phyloP scores from a whole-genome alignment of 1,140 invertebrate genomes.

The Wasmannia auropunctata region DNA sequence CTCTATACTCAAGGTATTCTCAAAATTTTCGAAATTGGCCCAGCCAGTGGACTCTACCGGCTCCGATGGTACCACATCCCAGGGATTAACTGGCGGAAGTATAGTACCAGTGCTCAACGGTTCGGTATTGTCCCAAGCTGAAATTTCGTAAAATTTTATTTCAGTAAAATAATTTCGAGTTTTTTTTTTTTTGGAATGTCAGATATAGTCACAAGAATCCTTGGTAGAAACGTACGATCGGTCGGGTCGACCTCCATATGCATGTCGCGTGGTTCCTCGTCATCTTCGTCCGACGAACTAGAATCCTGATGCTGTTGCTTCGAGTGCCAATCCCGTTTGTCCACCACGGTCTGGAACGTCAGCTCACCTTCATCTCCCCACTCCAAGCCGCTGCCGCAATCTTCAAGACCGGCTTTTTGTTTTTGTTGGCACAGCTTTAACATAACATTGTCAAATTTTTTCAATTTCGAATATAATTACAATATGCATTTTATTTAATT shows the following conservation, averaged over 20 bases:
- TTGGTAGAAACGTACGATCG: conserved; percentile 80
- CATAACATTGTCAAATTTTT: neutral
- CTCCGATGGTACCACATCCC: conserved; percentile 73
- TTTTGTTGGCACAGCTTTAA: conserved; percentile 77
- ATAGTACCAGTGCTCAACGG: conserved; percentile 60
- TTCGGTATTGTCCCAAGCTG: conserved; percentile 78
- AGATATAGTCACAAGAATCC: neutral
- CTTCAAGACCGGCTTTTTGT: conserved; percentile 76
- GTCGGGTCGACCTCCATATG: conserved; percentile 85
- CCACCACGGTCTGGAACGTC: conserved; percentile 84
- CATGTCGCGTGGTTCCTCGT: conserved; percentile 80
- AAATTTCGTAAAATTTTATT: conserved; percentile 27
- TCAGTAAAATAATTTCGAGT: neutral
- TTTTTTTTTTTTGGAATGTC: neutral
- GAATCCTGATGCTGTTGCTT: conserved; percentile 78
- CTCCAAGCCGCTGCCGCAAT: conserved; percentile 72
- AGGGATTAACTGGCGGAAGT: conserved; percentile 78
- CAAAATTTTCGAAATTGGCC: conserved; percentile 83
- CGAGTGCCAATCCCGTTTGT: conserved; percentile 81
- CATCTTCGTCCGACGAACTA: conserved; percentile 85
- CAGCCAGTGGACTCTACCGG: conserved; percentile 78
- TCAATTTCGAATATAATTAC: neutral
- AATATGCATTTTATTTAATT: neutral
- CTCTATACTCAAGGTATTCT: conserved; percentile 71
- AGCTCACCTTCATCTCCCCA: conserved; percentile 83